Evolutionary conservation across 2,113 vertebrate genomes (phyloP).

Genomic region (Dasyprocta punctata): DNA sequence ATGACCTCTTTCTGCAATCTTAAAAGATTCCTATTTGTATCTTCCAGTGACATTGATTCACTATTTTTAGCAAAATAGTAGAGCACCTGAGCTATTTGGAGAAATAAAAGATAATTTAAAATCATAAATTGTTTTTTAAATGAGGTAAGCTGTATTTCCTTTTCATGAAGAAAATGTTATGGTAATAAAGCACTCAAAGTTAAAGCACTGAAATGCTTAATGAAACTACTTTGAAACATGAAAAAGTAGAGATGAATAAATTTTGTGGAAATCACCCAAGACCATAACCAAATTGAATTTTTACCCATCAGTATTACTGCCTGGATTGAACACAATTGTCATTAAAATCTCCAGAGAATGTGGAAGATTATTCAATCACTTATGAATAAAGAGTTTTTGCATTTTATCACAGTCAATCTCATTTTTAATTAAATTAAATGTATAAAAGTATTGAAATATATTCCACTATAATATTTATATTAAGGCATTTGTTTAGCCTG

Average conservation of each 20-base stretch:
- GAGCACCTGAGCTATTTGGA: neutral
- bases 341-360: neutral
- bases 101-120: neutral
- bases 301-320: neutral
- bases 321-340: neutral
- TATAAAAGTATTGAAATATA: conserved; percentile 1
- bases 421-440: conserved; percentile 42
- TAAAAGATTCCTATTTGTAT: neutral
- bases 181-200: conserved; percentile 48
- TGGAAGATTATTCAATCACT: neutral
- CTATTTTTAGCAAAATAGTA: neutral
- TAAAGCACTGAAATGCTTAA: neutral
- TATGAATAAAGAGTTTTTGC: neutral
- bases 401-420: neutral
- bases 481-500: neutral
- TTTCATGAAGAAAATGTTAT: conserved; percentile 45
- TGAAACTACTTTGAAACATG: conserved; percentile 41
- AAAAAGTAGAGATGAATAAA: conserved; percentile 46
- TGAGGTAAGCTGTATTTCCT: neutral
- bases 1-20: neutral
- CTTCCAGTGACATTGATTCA: neutral
- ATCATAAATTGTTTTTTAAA: conserved; percentile 23
- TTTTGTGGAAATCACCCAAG: conserved; percentile 40
- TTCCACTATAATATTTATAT: neutral
- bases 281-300: conserved; percentile 62